These are phyloP conservation scores for Nothocercus nigrocapillus DNA, from an alignment of 2,113 vertebrate genomes.

Conservation along the genomic window DNA sequence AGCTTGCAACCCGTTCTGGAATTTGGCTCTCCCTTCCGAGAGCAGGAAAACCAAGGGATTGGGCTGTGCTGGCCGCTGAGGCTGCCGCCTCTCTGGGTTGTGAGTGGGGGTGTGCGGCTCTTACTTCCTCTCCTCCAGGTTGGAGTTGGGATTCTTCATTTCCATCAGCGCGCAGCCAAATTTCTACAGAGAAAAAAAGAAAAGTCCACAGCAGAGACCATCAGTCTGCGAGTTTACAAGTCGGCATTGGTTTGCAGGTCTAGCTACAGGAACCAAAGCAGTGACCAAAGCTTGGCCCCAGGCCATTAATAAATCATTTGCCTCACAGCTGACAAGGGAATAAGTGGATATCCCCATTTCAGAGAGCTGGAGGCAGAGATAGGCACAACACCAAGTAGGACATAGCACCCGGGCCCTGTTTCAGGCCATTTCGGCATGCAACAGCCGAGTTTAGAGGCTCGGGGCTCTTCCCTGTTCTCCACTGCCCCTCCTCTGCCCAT, in stretches of 20 bases:
- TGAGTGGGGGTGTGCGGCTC: conserved; percentile 19
- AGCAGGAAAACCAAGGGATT: background rate
- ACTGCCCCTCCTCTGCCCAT: fast-evolving
- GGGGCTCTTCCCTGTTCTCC: fast-evolving
- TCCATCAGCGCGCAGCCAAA: conserved; percentile 96
- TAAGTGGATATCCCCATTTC: background rate
- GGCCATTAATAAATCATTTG: fast-evolving
- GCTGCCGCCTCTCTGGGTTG: background rate
- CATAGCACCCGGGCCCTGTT: background rate
- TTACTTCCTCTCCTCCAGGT: conserved; percentile 93
- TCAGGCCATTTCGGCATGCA: background rate
- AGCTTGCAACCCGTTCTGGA: background rate
- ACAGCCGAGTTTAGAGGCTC: background rate
- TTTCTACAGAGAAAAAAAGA: conserved; percentile 81
- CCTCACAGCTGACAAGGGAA: background rate
- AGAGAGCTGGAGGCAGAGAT: background rate
- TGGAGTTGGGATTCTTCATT: conserved; percentile 93
- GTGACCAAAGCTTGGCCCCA: background rate
- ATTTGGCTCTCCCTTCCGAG: background rate
- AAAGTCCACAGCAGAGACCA: no score
- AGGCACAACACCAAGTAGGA: background rate
- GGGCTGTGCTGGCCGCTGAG: fast-evolving
- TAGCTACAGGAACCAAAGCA: background rate
- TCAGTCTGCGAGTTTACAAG: background rate
- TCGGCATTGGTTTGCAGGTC: no score